Conservation (phyloP, 2,888 invertebrate genomes). For the Mythimna ferrago region DNA sequence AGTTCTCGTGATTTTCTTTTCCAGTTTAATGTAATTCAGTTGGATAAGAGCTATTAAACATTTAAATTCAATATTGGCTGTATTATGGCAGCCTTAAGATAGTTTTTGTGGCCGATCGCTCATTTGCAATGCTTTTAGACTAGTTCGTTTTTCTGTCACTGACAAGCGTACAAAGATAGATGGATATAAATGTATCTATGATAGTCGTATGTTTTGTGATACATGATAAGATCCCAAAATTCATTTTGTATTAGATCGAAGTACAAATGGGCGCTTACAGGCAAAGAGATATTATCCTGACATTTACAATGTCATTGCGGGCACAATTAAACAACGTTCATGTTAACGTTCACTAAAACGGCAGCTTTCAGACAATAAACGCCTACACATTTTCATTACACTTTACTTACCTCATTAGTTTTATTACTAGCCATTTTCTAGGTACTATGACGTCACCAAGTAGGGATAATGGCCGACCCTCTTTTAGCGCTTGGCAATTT, state of each 20-base stretch:
- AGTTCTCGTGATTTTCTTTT: neutral
- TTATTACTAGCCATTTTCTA: conserved; percentile 59
- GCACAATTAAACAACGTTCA: conserved; percentile 51
- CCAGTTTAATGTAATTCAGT: neutral
- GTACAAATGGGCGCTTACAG: neutral
- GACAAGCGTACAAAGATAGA: neutral
- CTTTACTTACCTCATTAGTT: conserved; percentile 63
- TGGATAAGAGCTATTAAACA: neutral
- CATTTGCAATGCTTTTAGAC: conserved; percentile 3
- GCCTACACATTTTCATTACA: conserved; percentile 60
- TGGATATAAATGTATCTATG: neutral
- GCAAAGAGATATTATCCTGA: conserved; percentile 7
- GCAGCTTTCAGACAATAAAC: conserved; percentile 56
- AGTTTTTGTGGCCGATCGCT: neutral
- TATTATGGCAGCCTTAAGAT: neutral
- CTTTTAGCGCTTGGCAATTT: conserved; percentile 35
- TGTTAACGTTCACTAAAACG: conserved; percentile 50
- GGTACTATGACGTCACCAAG: conserved; percentile 53
- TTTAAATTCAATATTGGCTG: neutral
- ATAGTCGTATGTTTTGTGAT: neutral
- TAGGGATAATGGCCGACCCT: conserved; percentile 46
- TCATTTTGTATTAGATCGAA: conserved; percentile 1
- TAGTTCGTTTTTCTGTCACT: neutral
- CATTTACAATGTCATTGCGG: conserved; percentile 34
- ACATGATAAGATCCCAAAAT: neutral